Evolutionary conservation across 2,797 vertebrate species (phyloP).

Genomic region (Chiloscyllium punctatum): DNA sequence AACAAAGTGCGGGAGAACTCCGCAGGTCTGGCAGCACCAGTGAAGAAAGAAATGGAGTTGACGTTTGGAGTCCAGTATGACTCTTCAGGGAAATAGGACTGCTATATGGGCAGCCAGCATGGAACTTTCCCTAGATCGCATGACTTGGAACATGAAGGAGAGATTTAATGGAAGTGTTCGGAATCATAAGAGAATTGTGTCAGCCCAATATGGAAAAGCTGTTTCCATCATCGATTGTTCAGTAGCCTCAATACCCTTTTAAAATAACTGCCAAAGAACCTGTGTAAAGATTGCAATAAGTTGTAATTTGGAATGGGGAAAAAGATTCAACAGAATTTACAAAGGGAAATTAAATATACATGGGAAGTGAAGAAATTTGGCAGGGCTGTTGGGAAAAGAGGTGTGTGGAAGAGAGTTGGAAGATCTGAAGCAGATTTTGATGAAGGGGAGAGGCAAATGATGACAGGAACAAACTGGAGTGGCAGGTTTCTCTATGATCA

Average conservation of each 20-base stretch:
- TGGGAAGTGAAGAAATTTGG: neutral
- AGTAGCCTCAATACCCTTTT: neutral
- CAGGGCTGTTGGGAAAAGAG: neutral
- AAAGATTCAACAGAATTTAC: neutral
- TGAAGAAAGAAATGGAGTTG: too few species aligned
- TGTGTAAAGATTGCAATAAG: neutral
- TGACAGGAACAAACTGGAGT: neutral
- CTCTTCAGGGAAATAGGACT: neutral
- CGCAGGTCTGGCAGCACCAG: too few species aligned
- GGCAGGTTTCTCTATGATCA: neutral
- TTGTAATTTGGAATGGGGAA: neutral
- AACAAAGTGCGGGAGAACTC: too few species aligned
- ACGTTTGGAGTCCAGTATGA: too few species aligned
- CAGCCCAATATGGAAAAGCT: neutral
- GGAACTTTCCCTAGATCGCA: neutral
- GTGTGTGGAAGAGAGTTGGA: neutral
- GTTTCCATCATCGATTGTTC: neutral
- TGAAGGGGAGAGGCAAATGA: too few species aligned
- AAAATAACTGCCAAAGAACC: neutral
- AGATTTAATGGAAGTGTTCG: neutral
- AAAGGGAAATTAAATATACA: neutral
- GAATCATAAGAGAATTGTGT: neutral
- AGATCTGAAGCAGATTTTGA: neutral
- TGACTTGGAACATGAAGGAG: neutral
- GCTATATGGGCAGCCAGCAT: neutral